These are phyloP conservation scores for Gryon sp. DNA, from an alignment of 1,140 invertebrate genomes.

Conservation along the genomic window DNA sequence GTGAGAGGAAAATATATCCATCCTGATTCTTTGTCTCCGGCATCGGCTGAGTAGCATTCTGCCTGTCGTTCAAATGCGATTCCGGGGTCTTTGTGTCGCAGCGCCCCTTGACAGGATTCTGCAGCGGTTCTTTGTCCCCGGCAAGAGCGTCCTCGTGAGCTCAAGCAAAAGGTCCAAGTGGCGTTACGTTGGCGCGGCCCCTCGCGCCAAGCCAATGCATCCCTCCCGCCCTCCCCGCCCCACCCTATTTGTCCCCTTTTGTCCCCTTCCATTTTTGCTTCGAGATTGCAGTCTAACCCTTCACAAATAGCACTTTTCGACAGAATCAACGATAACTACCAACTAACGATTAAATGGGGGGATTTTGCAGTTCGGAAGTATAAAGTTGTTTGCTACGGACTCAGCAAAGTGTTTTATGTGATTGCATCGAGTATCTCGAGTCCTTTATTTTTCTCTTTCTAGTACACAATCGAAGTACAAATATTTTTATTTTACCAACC, in stretches of 20 bases:
- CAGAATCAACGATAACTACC: conserved; percentile 46
- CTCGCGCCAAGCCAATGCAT: not conserved
- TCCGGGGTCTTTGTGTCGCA: conserved; percentile 34
- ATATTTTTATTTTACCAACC: not conserved
- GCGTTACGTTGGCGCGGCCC: conserved; percentile 21
- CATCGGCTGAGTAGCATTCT: conserved; percentile 43
- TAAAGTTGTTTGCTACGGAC: conserved; percentile 24
- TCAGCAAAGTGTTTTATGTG: conserved; percentile 21
- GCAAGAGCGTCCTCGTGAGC: conserved; percentile 34
- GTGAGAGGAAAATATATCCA: conserved; percentile 39
- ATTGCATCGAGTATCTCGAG: conserved; percentile 1
- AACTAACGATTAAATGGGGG: conserved; percentile 42
- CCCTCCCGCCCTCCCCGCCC: not conserved
- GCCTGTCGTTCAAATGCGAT: conserved; percentile 32
- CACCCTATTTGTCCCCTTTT: no score
- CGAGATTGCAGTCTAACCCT: conserved; percentile 7
- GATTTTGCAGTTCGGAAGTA: conserved; percentile 15
- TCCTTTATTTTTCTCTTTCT: not conserved
- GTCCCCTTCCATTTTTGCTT: no score
- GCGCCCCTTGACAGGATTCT: conserved; percentile 48
- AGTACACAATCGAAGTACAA: not conserved
- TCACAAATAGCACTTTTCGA: conserved; percentile 39
- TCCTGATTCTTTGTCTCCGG: conserved; percentile 33
- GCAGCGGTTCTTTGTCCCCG: conserved; percentile 39
- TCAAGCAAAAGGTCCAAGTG: conserved; percentile 40